phyloP scores from a whole-genome alignment of 2,888 invertebrate species.

The Drosophila nigritarsus region DNA sequence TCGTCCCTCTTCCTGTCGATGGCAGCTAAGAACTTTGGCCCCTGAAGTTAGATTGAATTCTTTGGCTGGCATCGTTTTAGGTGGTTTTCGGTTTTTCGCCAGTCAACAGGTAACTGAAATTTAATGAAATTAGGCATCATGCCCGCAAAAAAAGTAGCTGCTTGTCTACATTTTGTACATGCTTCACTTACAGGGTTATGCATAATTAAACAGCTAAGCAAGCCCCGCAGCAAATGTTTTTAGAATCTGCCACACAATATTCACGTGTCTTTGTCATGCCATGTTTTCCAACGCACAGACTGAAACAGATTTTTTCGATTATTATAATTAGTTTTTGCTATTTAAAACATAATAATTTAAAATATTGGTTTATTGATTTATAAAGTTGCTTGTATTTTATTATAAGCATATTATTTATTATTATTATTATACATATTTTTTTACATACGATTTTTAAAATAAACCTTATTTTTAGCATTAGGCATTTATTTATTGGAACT shows the following conservation, averaged over 20 bases:
- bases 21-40: conserved; percentile 59
- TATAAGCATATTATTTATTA: background rate
- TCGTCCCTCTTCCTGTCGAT: conserved; percentile 40
- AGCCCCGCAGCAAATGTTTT: background rate
- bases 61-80: conserved; percentile 40
- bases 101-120: conserved; percentile 71
- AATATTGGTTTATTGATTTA: background rate
- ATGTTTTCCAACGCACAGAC: background rate
- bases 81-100: conserved; percentile 10
- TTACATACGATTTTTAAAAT: background rate
- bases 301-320: background rate
- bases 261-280: no score
- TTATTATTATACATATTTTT: background rate
- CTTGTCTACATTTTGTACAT: conserved; percentile 15
- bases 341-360: background rate
- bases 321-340: background rate
- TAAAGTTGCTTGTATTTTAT: background rate
- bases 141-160: conserved; percentile 27
- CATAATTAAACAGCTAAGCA: conserved; percentile 20
- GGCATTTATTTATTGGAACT: background rate
- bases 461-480: background rate
- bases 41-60: conserved; percentile 71
- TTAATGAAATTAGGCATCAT: conserved; percentile 71
- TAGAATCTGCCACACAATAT: conserved; percentile 4
- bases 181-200: conserved; percentile 49